These are phyloP conservation scores for Heliothis subflexa DNA, from an alignment of 1,140 invertebrate genomes.

Conservation along the genomic window DNA sequence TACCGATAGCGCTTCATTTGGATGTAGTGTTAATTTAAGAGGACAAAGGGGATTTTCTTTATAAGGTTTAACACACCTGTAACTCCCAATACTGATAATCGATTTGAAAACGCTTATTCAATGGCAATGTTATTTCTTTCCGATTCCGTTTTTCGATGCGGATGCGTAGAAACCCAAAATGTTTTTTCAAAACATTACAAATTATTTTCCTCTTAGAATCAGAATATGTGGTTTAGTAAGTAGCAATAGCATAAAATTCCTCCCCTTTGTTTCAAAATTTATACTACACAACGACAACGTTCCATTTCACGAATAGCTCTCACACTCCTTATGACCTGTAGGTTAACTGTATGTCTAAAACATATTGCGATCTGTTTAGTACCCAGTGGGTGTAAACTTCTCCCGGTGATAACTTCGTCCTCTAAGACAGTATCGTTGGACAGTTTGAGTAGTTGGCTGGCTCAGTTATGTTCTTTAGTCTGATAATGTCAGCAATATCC, in stretches of 20 bases:
- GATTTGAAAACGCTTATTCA: background rate
- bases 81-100: background rate
- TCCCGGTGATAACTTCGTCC: slow-evolving; percentile 30
- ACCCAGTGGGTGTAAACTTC: slow-evolving; percentile 23
- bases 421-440: slow-evolving; percentile 18
- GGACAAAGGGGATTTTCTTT: slow-evolving; percentile 10
- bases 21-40: background rate
- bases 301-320: background rate
- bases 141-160: no score
- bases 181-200: no score
- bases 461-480: background rate
- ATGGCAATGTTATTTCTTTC: background rate
- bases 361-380: slow-evolving; percentile 14
- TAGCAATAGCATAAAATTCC: no score
- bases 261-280: background rate
- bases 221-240: no score
- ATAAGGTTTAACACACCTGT: background rate
- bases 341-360: slow-evolving; percentile 20
- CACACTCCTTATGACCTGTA: background rate
- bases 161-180: no score
- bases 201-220: no score
- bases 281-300: background rate
- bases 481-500: slow-evolving; percentile 3
- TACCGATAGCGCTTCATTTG: background rate
- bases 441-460: slow-evolving; percentile 24